These are phyloP conservation scores for Lacerta viridis DNA, from an alignment of 2,797 vertebrate species.

Conservation along the genomic window DNA sequence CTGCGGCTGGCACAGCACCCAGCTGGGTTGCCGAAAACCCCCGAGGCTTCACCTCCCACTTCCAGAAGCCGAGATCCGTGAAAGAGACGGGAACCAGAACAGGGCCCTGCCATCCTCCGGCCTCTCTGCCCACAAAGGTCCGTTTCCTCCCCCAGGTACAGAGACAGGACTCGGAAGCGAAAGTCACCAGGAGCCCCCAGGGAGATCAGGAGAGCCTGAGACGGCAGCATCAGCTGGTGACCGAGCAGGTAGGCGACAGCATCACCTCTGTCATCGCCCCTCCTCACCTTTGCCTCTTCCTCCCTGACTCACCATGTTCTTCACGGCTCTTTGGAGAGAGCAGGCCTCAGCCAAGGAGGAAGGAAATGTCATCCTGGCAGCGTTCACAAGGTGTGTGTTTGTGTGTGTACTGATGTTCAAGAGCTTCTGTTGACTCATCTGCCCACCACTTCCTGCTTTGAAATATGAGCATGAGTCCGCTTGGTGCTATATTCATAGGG, in stretches of 20 bases:
- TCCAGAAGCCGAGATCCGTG: background rate
- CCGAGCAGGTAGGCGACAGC: slow-evolving; percentile 80
- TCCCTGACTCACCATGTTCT: background rate
- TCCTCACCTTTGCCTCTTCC: no score
- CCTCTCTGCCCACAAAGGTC: background rate
- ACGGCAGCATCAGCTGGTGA: slow-evolving; percentile 82
- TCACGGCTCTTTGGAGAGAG: background rate
- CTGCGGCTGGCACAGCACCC: no score
- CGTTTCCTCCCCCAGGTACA: background rate
- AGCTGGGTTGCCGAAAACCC: background rate
- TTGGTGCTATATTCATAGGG: background rate
- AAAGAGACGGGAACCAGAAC: no score
- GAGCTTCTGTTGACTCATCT: background rate
- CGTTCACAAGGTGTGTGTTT: background rate
- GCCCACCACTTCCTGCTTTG: background rate
- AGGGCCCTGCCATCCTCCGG: background rate
- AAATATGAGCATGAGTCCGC: background rate
- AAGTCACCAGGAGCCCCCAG: slow-evolving; percentile 47
- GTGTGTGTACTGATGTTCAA: no score
- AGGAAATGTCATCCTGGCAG: background rate
- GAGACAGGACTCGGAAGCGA: slow-evolving; percentile 4
- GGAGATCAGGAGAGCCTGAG: slow-evolving; percentile 65
- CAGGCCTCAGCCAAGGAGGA: background rate
- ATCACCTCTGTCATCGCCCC: background rate
- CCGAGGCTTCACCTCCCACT: background rate